These are phyloP conservation scores for Calidris pugnax DNA, from an alignment of 2,113 vertebrate genomes.

Conservation along the genomic window DNA sequence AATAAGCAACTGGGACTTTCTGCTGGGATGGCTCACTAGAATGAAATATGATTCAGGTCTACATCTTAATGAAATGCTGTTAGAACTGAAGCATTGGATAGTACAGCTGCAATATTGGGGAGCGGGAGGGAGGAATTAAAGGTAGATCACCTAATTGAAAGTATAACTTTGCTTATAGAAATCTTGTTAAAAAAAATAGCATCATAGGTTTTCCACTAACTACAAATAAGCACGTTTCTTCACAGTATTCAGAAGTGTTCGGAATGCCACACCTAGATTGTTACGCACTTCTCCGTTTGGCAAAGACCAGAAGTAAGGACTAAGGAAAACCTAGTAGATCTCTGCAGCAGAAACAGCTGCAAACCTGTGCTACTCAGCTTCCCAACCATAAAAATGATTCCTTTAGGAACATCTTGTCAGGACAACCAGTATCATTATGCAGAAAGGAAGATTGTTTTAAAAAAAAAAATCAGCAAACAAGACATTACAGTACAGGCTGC, in stretches of 20 bases:
- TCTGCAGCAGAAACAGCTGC: background rate
- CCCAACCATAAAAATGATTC: background rate
- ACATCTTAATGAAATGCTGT: background rate
- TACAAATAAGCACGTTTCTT: background rate
- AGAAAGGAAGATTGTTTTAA: background rate
- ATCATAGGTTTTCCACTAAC: background rate
- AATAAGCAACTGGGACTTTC: background rate
- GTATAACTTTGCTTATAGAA: background rate
- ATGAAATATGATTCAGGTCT: background rate
- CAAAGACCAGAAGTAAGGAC: background rate
- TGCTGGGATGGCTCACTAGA: background rate
- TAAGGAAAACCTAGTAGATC: background rate
- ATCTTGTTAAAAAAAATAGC: background rate
- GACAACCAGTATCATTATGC: background rate
- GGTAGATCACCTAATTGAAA: background rate
- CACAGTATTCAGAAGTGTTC: background rate
- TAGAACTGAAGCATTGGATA: background rate
- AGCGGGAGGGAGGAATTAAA: background rate
- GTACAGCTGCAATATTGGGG: background rate
- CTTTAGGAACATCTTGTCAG: background rate
- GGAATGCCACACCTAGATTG: background rate
- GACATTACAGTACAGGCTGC: background rate
- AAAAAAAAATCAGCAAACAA: background rate
- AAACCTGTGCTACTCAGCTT: background rate
- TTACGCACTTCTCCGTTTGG: background rate